A percentile compares a stretch with the other conserved stretches of the same genome.
These are phyloP conservation scores for Stratiolaelaps scimitus DNA, from an alignment of 1,140 invertebrate species.

Conservation along the genomic window DNA sequence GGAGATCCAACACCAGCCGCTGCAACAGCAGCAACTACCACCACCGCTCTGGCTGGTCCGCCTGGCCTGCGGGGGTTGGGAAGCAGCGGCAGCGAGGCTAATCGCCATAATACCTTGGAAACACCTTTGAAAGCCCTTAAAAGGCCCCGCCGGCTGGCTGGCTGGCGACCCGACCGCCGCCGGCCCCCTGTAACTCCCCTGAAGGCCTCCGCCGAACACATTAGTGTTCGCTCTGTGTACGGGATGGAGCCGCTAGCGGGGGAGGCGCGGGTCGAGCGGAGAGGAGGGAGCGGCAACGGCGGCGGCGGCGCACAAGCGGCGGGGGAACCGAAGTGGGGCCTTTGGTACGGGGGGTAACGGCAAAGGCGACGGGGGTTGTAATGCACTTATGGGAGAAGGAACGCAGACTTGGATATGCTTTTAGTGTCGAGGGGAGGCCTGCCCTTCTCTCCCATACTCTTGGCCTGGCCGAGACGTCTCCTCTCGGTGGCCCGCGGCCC, in stretches of 20 bases:
- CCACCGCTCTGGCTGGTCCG: too few species aligned
- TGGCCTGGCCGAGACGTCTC: conserved; percentile 24
- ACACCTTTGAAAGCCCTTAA: conserved; percentile 29
- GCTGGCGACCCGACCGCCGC: not conserved
- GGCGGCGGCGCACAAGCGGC: too few species aligned
- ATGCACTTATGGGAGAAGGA: conserved; percentile 29
- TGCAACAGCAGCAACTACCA: too few species aligned
- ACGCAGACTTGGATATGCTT: conserved; percentile 28
- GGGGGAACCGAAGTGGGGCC: too few species aligned
- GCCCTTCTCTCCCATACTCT: conserved; percentile 30
- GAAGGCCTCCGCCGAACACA: conserved; percentile 12
- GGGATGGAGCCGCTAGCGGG: not conserved
- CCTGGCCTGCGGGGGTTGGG: not conserved
- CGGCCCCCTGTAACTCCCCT: not conserved
- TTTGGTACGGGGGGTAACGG: too few species aligned
- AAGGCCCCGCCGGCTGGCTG: conserved; percentile 4
- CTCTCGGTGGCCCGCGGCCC: not conserved
- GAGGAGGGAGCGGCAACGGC: not conserved
- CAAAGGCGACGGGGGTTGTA: not conserved
- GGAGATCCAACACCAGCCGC: too few species aligned
- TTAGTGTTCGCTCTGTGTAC: conserved; percentile 29
- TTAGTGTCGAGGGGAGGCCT: conserved; percentile 22
- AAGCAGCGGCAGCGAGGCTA: not conserved
- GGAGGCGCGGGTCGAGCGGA: not conserved
- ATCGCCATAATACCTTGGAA: conserved; percentile 29